Percentiles rank a stretch among this genome's conserved stretches.
Evolutionary conservation across 2,113 vertebrate genomes (phyloP).

Genomic region (Burhinus oedicnemus): DNA sequence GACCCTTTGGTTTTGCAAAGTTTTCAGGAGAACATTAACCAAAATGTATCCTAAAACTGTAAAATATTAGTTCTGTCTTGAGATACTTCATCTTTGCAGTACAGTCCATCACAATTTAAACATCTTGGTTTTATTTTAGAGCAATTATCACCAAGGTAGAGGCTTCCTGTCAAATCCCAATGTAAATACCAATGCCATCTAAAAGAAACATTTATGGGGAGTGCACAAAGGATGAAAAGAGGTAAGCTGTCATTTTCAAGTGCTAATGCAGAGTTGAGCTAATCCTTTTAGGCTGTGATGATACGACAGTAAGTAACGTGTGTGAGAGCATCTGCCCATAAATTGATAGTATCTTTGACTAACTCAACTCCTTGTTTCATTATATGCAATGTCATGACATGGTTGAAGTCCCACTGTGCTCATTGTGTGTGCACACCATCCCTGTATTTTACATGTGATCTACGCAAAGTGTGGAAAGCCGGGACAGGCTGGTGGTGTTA

Average conservation of each 20-base stretch:
- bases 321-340: background rate
- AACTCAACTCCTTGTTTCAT: background rate
- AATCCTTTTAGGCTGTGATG: background rate
- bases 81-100: background rate
- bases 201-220: background rate
- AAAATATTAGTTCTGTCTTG: background rate
- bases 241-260: constrained; percentile 7
- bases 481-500: background rate
- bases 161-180: background rate
- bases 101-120: background rate
- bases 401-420: background rate
- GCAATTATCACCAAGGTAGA: background rate
- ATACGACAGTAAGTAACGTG: background rate
- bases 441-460: background rate
- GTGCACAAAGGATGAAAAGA: background rate
- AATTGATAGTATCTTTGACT: background rate
- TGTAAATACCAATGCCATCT: background rate
- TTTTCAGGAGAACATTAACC: background rate
- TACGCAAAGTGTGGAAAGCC: background rate
- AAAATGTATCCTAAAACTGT: background rate
- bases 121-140: background rate
- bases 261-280: background rate
- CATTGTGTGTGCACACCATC: background rate
- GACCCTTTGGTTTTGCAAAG: background rate
- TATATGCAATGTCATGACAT: background rate